Evolutionary conservation across 2,888 invertebrate species (phyloP).

Genomic region (Callosobruchus maculatus): DNA sequence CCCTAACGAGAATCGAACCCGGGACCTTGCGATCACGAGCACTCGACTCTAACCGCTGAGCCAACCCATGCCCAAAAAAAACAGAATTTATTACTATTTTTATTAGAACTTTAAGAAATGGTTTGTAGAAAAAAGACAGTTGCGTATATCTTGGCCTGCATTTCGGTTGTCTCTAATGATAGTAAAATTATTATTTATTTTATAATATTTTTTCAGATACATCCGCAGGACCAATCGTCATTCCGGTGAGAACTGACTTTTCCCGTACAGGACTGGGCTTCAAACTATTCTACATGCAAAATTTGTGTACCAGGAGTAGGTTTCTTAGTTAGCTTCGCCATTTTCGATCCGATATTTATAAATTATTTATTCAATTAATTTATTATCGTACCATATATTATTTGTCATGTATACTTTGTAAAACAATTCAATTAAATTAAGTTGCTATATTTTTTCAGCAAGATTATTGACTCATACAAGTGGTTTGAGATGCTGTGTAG

Average conservation of each 20-base stretch:
- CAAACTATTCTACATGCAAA: conserved; percentile 65
- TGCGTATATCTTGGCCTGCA: no score
- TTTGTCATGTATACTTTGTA: neutral
- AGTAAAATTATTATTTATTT: no score
- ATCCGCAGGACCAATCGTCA: conserved; percentile 65
- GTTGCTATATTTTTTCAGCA: neutral
- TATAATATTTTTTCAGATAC: conserved; percentile 56
- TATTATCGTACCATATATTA: neutral
- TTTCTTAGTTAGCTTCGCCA: neutral
- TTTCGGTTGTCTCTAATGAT: no score
- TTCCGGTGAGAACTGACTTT: conserved; percentile 65
- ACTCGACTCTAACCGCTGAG: no score
- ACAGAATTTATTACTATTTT: no score
- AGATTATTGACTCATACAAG: no score
- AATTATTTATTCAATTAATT: conserved; percentile 1
- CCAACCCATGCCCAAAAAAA: no score
- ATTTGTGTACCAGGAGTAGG: conserved; percentile 51
- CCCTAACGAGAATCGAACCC: no score
- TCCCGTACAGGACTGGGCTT: conserved; percentile 67
- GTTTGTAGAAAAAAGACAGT: no score
- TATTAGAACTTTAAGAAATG: no score
- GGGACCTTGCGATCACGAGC: no score
- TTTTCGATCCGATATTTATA: neutral
- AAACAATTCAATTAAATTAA: neutral
- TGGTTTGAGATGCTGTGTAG: no score